A percentile compares a stretch with the other conserved stretches of the same genome.
Conservation (phyloP, 2,888 invertebrate genomes). For the Smittia sp. region DNA sequence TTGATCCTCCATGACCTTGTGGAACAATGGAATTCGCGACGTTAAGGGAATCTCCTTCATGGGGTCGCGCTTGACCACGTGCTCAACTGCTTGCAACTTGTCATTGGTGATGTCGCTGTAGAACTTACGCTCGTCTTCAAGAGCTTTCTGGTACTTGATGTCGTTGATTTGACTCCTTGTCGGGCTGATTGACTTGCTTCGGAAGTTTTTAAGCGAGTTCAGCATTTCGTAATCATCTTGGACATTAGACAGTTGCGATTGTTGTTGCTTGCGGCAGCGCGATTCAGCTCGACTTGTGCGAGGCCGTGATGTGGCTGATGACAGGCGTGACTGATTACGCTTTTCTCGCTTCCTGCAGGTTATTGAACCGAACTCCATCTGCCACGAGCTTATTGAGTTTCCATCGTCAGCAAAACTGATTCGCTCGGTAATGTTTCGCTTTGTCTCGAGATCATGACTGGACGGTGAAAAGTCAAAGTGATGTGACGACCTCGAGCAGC, state of each 20-base stretch:
- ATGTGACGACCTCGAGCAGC: constrained; percentile 14
- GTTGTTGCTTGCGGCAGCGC: constrained; percentile 22
- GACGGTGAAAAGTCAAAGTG: constrained; percentile 16
- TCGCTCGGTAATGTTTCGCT: constrained; percentile 7
- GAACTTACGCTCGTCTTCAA: constrained; percentile 44
- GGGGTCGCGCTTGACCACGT: constrained; percentile 47
- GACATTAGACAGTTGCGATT: constrained; percentile 26
- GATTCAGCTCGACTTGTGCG: constrained; percentile 34
- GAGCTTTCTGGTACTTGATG: constrained; percentile 44
- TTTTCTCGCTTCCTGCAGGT: constrained; percentile 34
- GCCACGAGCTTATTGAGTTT: constrained; percentile 37
- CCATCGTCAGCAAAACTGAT: constrained; percentile 39
- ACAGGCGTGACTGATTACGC: constrained; percentile 24
- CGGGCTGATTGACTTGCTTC: constrained; percentile 40
- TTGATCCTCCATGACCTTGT: constrained; percentile 69
- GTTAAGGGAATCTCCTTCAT: constrained; percentile 65
- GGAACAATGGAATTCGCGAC: constrained; percentile 67
- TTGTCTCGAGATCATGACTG: constrained; percentile 6
- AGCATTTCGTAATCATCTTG: constrained; percentile 36
- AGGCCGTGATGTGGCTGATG: constrained; percentile 34
- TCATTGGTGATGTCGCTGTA: constrained; percentile 50
- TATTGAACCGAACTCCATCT: constrained; percentile 34
- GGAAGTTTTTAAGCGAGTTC: constrained; percentile 32
- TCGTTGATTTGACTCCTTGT: constrained; percentile 40
- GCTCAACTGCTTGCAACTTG: constrained; percentile 49